Evolutionary conservation across 2,113 vertebrate genomes (phyloP), one percentile per base, ranked within the genome.

Genomic region (Australoheros scitulus): DNA sequence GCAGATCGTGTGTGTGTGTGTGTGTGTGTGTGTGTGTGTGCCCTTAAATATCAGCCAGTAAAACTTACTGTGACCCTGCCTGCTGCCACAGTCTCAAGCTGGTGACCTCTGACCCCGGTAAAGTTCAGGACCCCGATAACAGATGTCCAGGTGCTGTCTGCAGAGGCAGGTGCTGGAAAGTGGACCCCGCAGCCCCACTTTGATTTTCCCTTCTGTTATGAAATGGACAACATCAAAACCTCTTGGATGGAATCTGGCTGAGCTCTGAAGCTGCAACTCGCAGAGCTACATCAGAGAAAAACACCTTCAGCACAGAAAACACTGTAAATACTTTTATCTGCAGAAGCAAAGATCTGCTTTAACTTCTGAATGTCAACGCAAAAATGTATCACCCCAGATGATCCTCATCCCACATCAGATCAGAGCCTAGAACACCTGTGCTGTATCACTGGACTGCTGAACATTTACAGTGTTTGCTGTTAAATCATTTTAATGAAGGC

Each of bases 81-180:
- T 70, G 24, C 65, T 70, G 50, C 10, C 1, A 20, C 9, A 2
- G 41, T 70, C 43, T 70, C 65, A 50, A 50, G 41, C 15, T 41
- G 17, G 6, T 10, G 13, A 78, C 78, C 78, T 80, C 11, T 77
- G 83, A 86, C 88, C 75, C 43, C 2, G 0, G 43, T 70, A 32
- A 29, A 52, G 65, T 70, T 70, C 65, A 70, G 65, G 43, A 1
- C 65, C 17, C 11, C 2, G 32, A 60, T 26, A 22, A 70, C 83
- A 84, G 77, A 36, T 70, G 75, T 60, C 5, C 91, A 88, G 85
- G 85, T 90, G 90, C 38, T 32, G 50, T 76, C 79, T 75, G 85
- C 79, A 63, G 77, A 10, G 17, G 56, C 85, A 86, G 82, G 59
- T 85, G 84, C 26, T 41, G 29, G 57, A 56, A 14, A 63, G 9